Conservation (phyloP, 2,888 invertebrate species). For the Anorthoa munda region DNA sequence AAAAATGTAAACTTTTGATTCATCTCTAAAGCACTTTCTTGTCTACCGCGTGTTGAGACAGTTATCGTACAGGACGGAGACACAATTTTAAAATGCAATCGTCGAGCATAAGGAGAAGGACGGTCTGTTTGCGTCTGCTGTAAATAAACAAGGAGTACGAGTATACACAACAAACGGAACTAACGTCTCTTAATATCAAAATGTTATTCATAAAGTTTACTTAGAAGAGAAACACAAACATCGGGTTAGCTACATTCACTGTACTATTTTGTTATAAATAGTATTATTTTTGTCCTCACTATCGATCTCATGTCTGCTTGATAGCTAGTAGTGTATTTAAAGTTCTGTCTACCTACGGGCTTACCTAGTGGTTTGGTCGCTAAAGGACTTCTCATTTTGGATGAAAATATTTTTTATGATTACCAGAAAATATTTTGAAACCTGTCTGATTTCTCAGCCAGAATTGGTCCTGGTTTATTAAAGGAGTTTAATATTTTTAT, state of each 20-base stretch:
- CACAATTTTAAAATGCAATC: slow-evolving; percentile 17
- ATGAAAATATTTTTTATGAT: too few relatives aligned
- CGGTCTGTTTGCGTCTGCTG: neutral
- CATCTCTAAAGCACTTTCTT: neutral
- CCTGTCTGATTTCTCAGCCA: too few relatives aligned
- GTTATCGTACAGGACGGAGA: slow-evolving; percentile 13
- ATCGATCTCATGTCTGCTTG: too few relatives aligned
- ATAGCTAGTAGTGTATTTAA: too few relatives aligned
- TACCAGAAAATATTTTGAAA: too few relatives aligned
- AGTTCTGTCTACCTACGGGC: too few relatives aligned
- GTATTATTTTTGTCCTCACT: too few relatives aligned
- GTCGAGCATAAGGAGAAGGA: neutral
- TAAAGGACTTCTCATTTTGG: too few relatives aligned
- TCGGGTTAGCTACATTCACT: neutral
- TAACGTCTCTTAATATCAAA: slow-evolving; percentile 5
- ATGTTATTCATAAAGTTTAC: slow-evolving; percentile 4
- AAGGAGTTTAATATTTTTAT: too few relatives aligned
- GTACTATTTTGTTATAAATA: neutral
- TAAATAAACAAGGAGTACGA: slow-evolving; percentile 12
- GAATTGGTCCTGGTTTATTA: too few relatives aligned
- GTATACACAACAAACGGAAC: slow-evolving; percentile 3
- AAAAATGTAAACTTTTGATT: neutral
- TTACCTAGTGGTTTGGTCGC: too few relatives aligned
- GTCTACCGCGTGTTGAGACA: neutral
- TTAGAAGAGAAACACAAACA: neutral